Conservation (phyloP, 2,113 vertebrate species). For the Poeciliopsis prolifica region DNA sequence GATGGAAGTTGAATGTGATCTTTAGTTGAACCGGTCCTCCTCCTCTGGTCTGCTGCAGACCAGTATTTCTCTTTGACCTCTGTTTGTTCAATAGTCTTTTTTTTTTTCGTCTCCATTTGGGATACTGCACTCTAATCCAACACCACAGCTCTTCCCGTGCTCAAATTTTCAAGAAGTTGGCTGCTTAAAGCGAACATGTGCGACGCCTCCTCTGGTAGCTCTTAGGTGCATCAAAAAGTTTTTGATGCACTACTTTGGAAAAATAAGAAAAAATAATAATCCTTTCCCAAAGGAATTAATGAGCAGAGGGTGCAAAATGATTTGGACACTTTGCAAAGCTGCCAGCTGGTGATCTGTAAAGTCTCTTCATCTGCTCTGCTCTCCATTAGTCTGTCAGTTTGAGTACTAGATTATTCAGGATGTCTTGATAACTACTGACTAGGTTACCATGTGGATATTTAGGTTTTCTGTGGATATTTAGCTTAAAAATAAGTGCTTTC, state of each 20-base stretch:
- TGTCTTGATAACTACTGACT: background rate
- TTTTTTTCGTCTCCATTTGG: background rate
- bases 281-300: conserved; percentile 10
- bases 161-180: background rate
- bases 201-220: background rate
- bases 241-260: background rate
- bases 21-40: background rate
- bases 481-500: conserved; percentile 6
- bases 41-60: conserved; percentile 18
- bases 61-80: background rate
- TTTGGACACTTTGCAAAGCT: background rate
- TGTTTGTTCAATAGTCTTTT: background rate
- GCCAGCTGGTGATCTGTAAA: conserved; percentile 14
- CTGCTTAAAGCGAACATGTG: background rate
- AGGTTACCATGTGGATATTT: background rate
- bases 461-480: background rate
- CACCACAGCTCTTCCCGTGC: background rate
- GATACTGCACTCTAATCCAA: background rate
- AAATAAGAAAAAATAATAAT: background rate
- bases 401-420: background rate
- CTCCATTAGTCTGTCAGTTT: conserved; percentile 15
- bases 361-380: background rate
- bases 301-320: conserved; percentile 6
- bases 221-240: conserved; percentile 1
- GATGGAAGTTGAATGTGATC: conserved; percentile 7